Evolutionary conservation across 2,888 invertebrate genomes (phyloP).

Genomic region (Netelia fuscicornis): DNA sequence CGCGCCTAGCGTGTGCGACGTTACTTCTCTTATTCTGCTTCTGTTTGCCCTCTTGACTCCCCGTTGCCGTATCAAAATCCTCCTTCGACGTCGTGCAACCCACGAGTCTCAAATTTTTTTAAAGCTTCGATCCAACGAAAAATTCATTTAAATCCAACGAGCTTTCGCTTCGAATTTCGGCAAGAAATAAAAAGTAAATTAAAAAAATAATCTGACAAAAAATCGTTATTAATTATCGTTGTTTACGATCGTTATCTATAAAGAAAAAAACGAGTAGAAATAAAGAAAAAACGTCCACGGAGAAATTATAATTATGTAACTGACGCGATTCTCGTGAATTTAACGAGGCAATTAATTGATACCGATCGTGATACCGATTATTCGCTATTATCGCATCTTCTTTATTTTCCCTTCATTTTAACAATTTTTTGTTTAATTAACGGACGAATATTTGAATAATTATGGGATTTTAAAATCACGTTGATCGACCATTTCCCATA

Average conservation of each 20-base stretch:
- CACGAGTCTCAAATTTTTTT: slow-evolving; percentile 1
- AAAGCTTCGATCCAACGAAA: not conserved
- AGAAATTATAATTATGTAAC: no score
- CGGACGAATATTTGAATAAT: not conserved
- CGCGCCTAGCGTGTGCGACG: not conserved
- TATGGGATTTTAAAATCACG: not conserved
- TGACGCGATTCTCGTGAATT: no score
- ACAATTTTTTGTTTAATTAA: not conserved
- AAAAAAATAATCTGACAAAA: no score
- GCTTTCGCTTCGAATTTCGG: no score
- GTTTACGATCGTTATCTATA: no score
- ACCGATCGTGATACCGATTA: not conserved
- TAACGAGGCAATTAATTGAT: no score
- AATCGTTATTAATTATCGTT: no score
- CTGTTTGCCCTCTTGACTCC: slow-evolving; percentile 39
- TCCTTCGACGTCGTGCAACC: not conserved
- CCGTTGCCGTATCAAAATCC: slow-evolving; percentile 19
- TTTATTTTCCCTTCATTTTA: not conserved
- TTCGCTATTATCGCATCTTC: not conserved
- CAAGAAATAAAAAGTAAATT: no score
- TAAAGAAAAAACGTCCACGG: no score
- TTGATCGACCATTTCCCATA: not conserved
- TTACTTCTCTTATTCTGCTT: slow-evolving; percentile 38
- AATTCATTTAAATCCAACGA: not conserved
- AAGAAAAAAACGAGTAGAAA: no score